These are phyloP conservation scores for Colius striatus DNA, from an alignment of 2,113 vertebrate genomes.

Conservation along the genomic window DNA sequence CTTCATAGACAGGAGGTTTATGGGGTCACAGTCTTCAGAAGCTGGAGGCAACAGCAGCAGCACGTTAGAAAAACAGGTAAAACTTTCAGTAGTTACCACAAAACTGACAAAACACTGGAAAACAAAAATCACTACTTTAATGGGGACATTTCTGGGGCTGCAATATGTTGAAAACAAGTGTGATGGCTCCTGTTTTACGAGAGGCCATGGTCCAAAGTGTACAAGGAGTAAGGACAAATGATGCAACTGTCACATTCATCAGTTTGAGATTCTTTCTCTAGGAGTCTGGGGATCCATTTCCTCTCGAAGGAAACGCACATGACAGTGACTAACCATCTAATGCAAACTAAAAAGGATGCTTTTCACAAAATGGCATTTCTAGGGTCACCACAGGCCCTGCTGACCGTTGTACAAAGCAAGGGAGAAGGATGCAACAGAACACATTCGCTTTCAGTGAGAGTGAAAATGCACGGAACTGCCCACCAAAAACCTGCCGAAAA, in stretches of 20 bases:
- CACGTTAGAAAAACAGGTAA: not conserved
- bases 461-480: not conserved
- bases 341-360: not conserved
- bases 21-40: slow-evolving; percentile 22
- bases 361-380: not conserved
- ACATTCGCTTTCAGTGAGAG: not conserved
- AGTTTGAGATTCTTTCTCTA: not conserved
- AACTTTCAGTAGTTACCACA: not conserved
- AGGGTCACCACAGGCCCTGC: not conserved
- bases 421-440: not conserved
- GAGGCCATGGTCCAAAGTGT: not conserved
- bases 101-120: not conserved
- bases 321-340: not conserved
- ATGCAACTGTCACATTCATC: not conserved
- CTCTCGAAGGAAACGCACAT: not conserved
- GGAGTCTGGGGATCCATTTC: not conserved
- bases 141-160: not conserved
- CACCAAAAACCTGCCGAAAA: not conserved
- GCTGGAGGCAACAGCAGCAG: slow-evolving; percentile 6
- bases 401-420: not conserved
- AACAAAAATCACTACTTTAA: not conserved
- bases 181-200: not conserved
- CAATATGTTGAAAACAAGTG: not conserved
- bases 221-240: not conserved
- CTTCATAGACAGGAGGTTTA: slow-evolving; percentile 37